These are phyloP conservation scores for Psittacus erithacus DNA, from an alignment of 2,113 vertebrate species.

Conservation along the genomic window DNA sequence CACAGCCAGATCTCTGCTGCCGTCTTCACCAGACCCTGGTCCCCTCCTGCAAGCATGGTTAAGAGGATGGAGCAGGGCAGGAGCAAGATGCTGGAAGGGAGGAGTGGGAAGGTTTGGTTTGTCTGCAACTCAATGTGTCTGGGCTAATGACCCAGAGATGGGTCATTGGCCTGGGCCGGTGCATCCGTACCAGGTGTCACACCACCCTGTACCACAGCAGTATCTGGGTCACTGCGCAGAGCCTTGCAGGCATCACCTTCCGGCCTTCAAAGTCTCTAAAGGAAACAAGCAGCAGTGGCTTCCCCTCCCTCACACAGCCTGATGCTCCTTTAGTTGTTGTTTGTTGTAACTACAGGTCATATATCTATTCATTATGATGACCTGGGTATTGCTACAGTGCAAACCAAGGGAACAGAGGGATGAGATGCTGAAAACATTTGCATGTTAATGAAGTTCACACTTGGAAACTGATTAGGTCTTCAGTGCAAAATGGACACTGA, in stretches of 20 bases:
- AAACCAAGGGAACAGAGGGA: neutral
- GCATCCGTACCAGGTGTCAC: neutral
- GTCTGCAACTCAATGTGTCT: neutral
- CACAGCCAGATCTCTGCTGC: neutral
- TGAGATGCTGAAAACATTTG: neutral
- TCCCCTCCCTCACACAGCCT: neutral
- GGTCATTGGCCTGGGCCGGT: neutral
- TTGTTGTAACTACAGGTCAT: neutral
- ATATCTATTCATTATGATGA: neutral
- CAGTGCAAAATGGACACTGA: neutral
- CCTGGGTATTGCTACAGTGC: neutral
- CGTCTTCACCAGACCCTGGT: neutral
- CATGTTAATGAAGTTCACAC: neutral
- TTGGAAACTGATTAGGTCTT: neutral
- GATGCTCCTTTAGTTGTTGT: neutral
- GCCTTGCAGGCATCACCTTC: neutral
- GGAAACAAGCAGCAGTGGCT: accelerated
- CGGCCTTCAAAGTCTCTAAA: neutral
- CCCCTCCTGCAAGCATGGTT: neutral
- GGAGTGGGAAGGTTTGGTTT: neutral
- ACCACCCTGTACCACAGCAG: accelerated
- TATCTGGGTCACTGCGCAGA: accelerated
- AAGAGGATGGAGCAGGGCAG: neutral
- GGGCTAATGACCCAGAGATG: neutral
- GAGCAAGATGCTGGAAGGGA: neutral